phyloP scores from a whole-genome alignment of 2,888 invertebrate genomes.

The Acleris emargana region DNA sequence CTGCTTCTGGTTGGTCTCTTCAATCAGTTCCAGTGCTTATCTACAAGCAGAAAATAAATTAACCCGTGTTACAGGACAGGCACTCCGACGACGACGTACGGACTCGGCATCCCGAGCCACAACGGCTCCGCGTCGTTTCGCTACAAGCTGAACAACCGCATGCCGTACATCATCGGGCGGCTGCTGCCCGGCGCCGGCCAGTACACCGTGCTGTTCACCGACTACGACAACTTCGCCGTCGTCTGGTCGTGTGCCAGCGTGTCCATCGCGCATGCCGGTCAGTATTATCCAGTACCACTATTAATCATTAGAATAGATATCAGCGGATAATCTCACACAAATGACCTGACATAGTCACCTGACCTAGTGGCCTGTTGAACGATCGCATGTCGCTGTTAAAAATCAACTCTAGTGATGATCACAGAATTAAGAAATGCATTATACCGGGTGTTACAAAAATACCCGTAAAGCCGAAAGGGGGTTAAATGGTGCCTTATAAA shows the following conservation, averaged over 20 bases:
- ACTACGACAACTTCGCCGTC: conserved; percentile 88
- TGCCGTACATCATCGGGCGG: conserved; percentile 87
- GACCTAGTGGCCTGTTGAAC: too few species aligned
- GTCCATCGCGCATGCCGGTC: conserved; percentile 85
- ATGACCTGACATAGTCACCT: too few species aligned
- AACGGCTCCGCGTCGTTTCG: conserved; percentile 83
- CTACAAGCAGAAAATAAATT: neutral
- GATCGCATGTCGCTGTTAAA: too few species aligned
- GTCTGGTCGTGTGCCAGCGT: conserved; percentile 89
- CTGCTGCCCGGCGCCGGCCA: conserved; percentile 88
- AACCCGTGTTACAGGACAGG: conserved; percentile 82
- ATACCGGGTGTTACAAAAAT: too few species aligned
- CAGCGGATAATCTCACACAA: too few species aligned
- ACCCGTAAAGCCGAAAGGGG: too few species aligned
- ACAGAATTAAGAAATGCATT: too few species aligned
- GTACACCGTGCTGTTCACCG: conserved; percentile 88
- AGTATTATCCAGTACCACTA: conserved; percentile 9
- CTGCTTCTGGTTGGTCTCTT: too few species aligned
- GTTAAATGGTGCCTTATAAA: too few species aligned
- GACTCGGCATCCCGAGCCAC: conserved; percentile 85
- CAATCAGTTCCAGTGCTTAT: neutral
- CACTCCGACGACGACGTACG: conserved; percentile 83
- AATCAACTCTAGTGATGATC: too few species aligned
- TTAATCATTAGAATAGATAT: too few species aligned
- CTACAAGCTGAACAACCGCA: conserved; percentile 84